Base-by-base conservation (phyloP, 2,888 invertebrate genomes). In the Synanthedon tipuliformis region DNA sequence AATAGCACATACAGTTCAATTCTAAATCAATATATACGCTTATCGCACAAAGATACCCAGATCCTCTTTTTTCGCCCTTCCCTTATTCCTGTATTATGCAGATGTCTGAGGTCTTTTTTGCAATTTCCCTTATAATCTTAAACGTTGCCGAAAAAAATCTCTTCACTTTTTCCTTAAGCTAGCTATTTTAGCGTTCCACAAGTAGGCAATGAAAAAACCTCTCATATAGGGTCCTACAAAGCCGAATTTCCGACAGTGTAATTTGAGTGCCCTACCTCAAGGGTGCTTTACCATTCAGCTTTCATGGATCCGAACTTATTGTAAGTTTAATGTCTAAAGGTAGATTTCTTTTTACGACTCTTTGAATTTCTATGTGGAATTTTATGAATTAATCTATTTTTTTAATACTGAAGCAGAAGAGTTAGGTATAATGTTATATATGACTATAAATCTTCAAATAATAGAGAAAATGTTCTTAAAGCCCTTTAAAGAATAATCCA, bases 171-270 rank as follows among this genome's bases (percentile, higher is more conserved):
- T 16, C 18, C 49, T 18, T 49, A 16, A 49, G 16, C 49, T 49
- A 49, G 49, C 49, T 45, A 23, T 49, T 49, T 49, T 10, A 12
- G 49, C 10, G 16, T 12, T 13, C 55, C 51, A 53, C 51, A 55
- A 52, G 55, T 53, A 50, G 48, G 51, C 55, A 50, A 53, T 53
- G 53, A 41, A 52, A 53, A 51, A 51, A 53, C 51, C 53, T 40
- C 55, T 50, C 60, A 56, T 59, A 62, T 54, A 57, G 59, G 58
- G 54, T 56, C 56, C 55, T 56, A 59, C 56, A 66, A 66, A 63
- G 54, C 59, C 55, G 58, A 57, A 56, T 59, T 55, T 56, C 56
- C 55, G 57, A 65, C 67, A 68, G 66, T 64, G 64, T 67, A 61
- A 64, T 65, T 67, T 61, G 57, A 69, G 60, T 57, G 62, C 56